These are phyloP conservation scores for Axinella damicornis DNA, from an alignment of 37 sponge, comb jelly and placozoan species.

Conservation along the genomic window DNA sequence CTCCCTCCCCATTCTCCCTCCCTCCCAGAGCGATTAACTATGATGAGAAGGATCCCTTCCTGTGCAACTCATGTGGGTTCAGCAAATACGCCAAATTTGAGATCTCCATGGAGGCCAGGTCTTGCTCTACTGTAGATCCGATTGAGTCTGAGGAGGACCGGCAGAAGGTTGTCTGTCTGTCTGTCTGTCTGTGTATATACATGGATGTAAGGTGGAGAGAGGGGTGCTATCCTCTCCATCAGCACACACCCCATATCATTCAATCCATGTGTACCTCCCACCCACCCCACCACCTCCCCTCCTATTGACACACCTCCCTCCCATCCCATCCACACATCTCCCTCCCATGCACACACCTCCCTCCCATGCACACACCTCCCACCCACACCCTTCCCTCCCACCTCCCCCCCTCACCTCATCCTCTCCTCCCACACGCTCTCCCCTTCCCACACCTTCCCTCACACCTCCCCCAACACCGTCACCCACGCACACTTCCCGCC, in stretches of 20 bases:
- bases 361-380: no score
- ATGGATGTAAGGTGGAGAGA: no score
- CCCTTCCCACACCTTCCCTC: not conserved
- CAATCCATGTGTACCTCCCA: no score
- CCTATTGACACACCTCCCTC: no score
- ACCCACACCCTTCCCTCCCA: no score
- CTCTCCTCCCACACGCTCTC: no score
- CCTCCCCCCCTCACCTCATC: no score
- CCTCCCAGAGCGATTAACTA: constrained; percentile 86
- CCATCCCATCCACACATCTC: no score
- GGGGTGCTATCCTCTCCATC: no score
- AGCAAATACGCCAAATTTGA: constrained; percentile 97
- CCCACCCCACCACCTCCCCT: no score
- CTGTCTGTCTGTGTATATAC: not conserved
- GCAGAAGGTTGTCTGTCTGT: constrained; percentile 61
- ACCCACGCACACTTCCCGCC: constrained; percentile 2
- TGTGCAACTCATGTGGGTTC: constrained; percentile 94
- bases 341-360: no score
- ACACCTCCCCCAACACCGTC: not conserved
- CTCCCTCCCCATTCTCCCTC: not conserved
- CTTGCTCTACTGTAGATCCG: constrained; percentile 90
- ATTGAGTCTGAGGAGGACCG: constrained; percentile 94
- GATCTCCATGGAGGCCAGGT: constrained; percentile 48
- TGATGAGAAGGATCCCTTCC: constrained; percentile 96
- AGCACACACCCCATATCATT: no score